phyloP scores from a whole-genome alignment of 2,888 invertebrate genomes.

The Dryomyza anilis region DNA sequence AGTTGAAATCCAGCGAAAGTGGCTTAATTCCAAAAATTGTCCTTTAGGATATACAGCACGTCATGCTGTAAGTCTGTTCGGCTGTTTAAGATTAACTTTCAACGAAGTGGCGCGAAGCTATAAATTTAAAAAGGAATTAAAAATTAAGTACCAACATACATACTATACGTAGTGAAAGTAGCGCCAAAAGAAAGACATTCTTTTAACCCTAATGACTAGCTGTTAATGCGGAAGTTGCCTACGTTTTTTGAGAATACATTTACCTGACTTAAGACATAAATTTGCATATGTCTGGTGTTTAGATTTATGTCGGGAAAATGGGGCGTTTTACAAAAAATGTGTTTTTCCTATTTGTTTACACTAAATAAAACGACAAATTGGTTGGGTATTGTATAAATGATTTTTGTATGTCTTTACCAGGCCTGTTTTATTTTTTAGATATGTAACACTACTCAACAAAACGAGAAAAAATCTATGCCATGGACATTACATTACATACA shows the following conservation, averaged over 20 bases:
- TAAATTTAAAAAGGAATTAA: conserved; percentile 54
- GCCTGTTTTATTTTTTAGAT: no score
- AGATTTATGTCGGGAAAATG: conserved; percentile 5
- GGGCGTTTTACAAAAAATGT: background rate
- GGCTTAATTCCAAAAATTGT: conserved; percentile 12
- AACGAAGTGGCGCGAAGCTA: conserved; percentile 36
- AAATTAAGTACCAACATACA: conserved; percentile 53
- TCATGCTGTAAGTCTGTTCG: background rate
- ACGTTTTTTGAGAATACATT: background rate
- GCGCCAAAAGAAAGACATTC: conserved; percentile 1
- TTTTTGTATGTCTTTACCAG: no score
- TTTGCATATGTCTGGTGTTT: background rate
- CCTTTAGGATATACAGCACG: conserved; percentile 4
- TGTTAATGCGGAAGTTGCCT: conserved; percentile 16
- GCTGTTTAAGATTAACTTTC: background rate
- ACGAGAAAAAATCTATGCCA: no score
- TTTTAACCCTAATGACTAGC: conserved; percentile 26
- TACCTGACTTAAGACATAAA: background rate
- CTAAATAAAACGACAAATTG: no score
- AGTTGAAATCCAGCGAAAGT: conserved; percentile 11
- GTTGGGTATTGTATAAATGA: no score
- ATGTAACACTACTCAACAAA: no score
- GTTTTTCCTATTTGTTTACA: background rate
- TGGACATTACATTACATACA: no score
- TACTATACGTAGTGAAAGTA: conserved; percentile 22